phyloP scores from a whole-genome alignment of 2,113 vertebrate species.

The Paracanthobrama guichenoti region DNA sequence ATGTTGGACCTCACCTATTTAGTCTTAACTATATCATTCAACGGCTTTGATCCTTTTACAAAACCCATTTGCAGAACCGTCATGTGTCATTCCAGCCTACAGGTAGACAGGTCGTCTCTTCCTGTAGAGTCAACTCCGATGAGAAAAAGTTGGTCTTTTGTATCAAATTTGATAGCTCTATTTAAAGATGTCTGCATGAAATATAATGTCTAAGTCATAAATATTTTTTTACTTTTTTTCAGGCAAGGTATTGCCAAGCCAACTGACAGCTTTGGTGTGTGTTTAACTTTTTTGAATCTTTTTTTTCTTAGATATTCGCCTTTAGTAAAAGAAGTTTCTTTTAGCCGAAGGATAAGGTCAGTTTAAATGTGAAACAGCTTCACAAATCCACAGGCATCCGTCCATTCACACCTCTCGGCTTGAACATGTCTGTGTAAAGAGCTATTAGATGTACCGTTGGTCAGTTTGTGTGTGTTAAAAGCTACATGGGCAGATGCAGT shows the following conservation, averaged over 20 bases:
- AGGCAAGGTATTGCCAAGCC: neutral
- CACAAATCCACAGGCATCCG: constrained; percentile 54
- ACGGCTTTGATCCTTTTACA: too few relatives aligned
- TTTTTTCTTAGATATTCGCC: constrained; percentile 44
- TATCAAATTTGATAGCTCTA: neutral
- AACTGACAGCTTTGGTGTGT: neutral
- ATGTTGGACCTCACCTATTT: too few relatives aligned
- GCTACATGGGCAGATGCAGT: constrained; percentile 76
- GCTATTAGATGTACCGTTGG: constrained; percentile 55
- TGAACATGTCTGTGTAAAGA: constrained; percentile 51
- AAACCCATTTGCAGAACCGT: too few relatives aligned
- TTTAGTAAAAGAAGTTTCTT: constrained; percentile 35
- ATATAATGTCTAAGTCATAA: neutral
- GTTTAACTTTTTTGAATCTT: constrained; percentile 17
- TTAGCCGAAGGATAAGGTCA: constrained; percentile 36
- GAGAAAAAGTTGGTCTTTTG: neutral
- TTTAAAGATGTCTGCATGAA: neutral
- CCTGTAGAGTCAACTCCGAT: neutral
- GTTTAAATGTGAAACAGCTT: constrained; percentile 45
- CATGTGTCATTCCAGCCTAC: neutral
- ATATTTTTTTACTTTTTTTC: neutral
- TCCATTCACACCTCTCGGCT: constrained; percentile 59
- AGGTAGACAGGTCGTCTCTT: neutral
- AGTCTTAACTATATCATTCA: too few relatives aligned
- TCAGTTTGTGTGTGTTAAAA: constrained; percentile 70